Evolutionary conservation across 1,140 invertebrate genomes (phyloP), one percentile per base, ranked within the genome.

Genomic region (Temnothorax longispinosus): DNA sequence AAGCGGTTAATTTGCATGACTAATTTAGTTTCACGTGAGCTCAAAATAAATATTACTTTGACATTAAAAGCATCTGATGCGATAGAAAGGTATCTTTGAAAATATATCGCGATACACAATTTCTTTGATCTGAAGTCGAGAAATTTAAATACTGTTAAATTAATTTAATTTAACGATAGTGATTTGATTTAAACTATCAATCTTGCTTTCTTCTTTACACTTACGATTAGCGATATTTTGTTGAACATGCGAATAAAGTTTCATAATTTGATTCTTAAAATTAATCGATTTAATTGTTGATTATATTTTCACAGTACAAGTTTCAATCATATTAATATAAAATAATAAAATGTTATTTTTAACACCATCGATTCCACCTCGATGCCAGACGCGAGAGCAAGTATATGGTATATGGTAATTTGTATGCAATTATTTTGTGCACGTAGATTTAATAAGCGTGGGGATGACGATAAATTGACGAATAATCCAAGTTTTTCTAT

Each of bases 91-190:
- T 38, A 65, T 65, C 10, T 54, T 65, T 10, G 15, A 27, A n/a
- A 64, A 77, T 27, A 27, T 27, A 27, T 32, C 4, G 38, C n/a
- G 35, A 15, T 8, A 15, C 10, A 21, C 27, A 41, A 80, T 65
- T 80, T 21, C 27, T 38, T 52, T 15, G 27, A 65, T 52, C 11
- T 32, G 3, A 50, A 52, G 8, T 62, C 44, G 58, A 47, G 15
- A 50, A 8, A 50, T 47, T 0, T n/a, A 77, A 77, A 62, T 77
- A 2, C 41, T 13, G 3, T 64, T 78, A 65, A 78, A 78, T 64
- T 35, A 65, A 65, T 52, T 50, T 13, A 21, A 65, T 52, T 38
- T 21, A 41, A 65, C 58, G 35, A 78, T 67, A 67, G 35, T 27
- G 32, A 65, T 67, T 35, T n/a, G 18, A 67, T 80, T 69, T 69